Evolutionary conservation across 2,888 invertebrate genomes (phyloP), one percentile per base, ranked within the genome.

Genomic region (Helleia helle): DNA sequence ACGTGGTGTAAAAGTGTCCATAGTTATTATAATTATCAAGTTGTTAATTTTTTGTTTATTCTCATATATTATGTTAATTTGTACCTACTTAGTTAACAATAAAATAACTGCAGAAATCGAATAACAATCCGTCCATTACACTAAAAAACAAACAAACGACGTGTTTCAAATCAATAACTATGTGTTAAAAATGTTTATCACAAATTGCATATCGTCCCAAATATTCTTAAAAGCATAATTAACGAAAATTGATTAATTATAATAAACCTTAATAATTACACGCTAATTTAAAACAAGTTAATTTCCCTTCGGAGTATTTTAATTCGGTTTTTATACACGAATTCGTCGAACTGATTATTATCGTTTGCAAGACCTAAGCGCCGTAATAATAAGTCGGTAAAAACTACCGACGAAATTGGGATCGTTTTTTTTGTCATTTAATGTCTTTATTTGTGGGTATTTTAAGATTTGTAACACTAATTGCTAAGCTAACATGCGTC

Each of bases 231-330:
- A n/a, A n/a, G n/a, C n/a, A 9, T 30, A 30, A 30, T 30, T 30
- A 15, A 9, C 30, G n/a, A 30, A 22, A 34, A 34, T 22, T 34
- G 34, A 34, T 34, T 34, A 34, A 34, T 34, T 22, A 12, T 7
- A 13, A 29, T 29, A 34, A 18, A 22, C 22, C 34, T 34, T 34
- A 12, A 34, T 34, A 22, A 34, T 34, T 34, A 34, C 22, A 24
- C 40, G 30, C 36, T 25, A 30, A 43, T 40, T 30, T 38, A 18
- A 31, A 27, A 11, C 28, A 30, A 26, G 38, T 48, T 42, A 46
- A 27, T 25, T 38, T 41, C 13, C 41, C 38, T 42, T 36, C 29
- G 40, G 7, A 18, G 12, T 22, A 22, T 34, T 34, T 34, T 34
- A 34, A 22, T 34, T 7, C 22, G 22, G 22, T 22, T 34, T 34